Base-by-base conservation (phyloP, 2,113 vertebrate species). In the Lepidothrix coronata region DNA sequence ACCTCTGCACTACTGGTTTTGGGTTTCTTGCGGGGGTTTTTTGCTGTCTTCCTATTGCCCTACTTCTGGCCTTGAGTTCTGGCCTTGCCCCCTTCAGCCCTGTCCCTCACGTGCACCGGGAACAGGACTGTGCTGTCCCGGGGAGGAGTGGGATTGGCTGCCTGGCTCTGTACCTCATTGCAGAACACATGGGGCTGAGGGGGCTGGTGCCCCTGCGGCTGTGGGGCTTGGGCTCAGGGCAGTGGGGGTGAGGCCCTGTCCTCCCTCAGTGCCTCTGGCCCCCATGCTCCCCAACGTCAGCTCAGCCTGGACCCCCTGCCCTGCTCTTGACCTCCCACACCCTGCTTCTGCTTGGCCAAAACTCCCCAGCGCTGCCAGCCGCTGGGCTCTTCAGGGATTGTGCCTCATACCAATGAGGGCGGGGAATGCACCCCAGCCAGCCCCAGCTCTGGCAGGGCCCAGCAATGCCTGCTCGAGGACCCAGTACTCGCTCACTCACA, bases 361-460 rank as follows among this genome's bases (percentile, higher is more conserved):
- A 59, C 68, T 70, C 63, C 1, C 86, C 79, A 28, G 82, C 7
- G 1, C 63, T 35, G 3, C 3, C 4, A 65, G 72, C 58, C 20
- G 61, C 88, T 65, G 82, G 62, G 31, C 46, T 88, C 75, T 46
- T 88, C 80, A 82, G 67, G 93, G 76, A 91, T 63, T 23, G 37
- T 78, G 80, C 80, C 90, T 95, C 72, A 14, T 75, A 74, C 91
- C 93, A 92, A n/a, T 87, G 96, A 92, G 22, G 58, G 51, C 23
- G 20, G 70, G n/a, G 73, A 46, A 8, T 0, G 5, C 15, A 23
- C 19, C 58, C 55, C 2, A 15, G 62, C n/a, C 4, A 4, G 57
- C 66, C 18, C 59, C 6, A 3, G 44, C 72, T 62, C 41, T 49
- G 71, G 30, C 27, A 46, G 49, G 51, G 75, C 54, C 54, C 12